Evolutionary conservation across 2,113 vertebrate genomes (phyloP), one percentile per base, ranked within the genome.

Genomic region (Typhlomys cinereus): DNA sequence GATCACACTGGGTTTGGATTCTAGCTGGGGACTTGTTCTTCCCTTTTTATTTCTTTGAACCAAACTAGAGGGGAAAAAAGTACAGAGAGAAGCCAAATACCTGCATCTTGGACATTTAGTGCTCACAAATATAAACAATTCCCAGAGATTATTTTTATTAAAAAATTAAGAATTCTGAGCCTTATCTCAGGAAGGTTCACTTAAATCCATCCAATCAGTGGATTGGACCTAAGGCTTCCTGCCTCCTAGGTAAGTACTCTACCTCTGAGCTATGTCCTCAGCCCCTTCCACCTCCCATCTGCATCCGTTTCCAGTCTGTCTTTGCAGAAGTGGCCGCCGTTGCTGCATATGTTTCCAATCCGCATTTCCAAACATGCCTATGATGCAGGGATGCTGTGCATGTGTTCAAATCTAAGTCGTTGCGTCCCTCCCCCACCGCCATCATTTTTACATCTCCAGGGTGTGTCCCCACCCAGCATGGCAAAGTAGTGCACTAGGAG

Each of bases 311-410:
- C 8, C 4, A 4, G 14, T 25, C 36, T 27, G 10, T 71, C 36
- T 20, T 78, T 46, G 36, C 29, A 7, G n/a, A 76, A 8, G 4
- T 23, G 39, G 29, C 1, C 36, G 14, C 11, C 15, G 1, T 2
- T 36, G 9, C 34, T 36, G n/a, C 29, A n/a, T 21, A 15, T 13
- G 48, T 48, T 78, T 57, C 48, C 0, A 7, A 41, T 10, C 25
- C 52, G 18, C 1, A 5, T 31, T 1, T 23, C 9, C 1, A 15
- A 4, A 5, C 1, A 4, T 8, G 15, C 8, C 4, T 17, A 15
- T n/a, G 59, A 1, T 5, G 4, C 12, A 15, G 2, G 3, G 12
- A 8, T 31, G 1, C 29, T 31, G 5, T 2, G 23, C 25, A 7
- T 34, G 25, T 31, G 23, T 52, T 23, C 39, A 36, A 12, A 36